Conservation (phyloP, 2,113 vertebrate genomes). For the Archilochus colubris region DNA sequence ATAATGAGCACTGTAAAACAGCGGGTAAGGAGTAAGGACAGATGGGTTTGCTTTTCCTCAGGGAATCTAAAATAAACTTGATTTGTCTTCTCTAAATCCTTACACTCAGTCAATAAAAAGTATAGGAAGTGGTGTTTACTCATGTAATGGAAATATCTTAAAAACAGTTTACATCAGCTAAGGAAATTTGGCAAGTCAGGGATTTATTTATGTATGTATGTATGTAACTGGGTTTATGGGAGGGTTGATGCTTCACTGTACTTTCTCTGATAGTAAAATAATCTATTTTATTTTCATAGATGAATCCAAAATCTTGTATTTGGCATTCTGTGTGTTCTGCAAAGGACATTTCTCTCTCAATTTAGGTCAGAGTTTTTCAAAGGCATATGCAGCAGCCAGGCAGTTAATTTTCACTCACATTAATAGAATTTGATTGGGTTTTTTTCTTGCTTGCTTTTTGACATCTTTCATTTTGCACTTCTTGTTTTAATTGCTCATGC, state of each 20-base stretch:
- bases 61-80: constrained; percentile 63
- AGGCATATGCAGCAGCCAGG: neutral
- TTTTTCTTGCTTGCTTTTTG: constrained; percentile 2
- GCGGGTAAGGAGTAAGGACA: constrained; percentile 37
- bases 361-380: constrained; percentile 54
- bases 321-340: constrained; percentile 25
- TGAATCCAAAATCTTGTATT: constrained; percentile 45
- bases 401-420: neutral
- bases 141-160: constrained; percentile 1
- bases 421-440: neutral
- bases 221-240: constrained; percentile 33
- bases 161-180: neutral
- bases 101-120: constrained; percentile 16
- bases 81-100: constrained; percentile 60
- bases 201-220: constrained; percentile 42
- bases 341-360: constrained; percentile 2
- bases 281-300: constrained; percentile 51
- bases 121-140: constrained; percentile 35
- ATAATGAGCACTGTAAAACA: constrained; percentile 36
- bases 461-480: neutral
- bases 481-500: neutral
- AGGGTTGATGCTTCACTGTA: neutral
- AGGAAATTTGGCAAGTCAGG: constrained; percentile 5
- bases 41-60: constrained; percentile 57
- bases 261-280: constrained; percentile 28